A percentile compares a stretch with the other conserved stretches of the same genome.
These are phyloP conservation scores for Etheostoma spectabile DNA, from an alignment of 2,113 vertebrate species.

Conservation along the genomic window DNA sequence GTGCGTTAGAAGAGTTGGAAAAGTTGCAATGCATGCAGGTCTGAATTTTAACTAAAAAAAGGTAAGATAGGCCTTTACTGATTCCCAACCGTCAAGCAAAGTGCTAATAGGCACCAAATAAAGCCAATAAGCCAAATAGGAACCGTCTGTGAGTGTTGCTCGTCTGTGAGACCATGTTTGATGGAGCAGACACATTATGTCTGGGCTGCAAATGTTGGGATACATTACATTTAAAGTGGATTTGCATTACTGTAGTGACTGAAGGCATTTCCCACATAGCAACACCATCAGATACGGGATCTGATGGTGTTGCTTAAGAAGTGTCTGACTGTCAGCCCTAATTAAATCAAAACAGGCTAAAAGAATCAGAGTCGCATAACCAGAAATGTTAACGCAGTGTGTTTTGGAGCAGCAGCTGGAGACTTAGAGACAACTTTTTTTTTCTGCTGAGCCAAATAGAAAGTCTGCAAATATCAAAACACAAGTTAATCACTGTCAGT, in stretches of 20 bases:
- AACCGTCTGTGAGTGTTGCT: neutral
- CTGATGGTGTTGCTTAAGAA: neutral
- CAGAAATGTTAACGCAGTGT: neutral
- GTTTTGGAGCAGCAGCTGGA: neutral
- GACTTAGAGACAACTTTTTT: neutral
- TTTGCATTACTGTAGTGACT: slow-evolving; percentile 1
- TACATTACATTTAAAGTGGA: neutral
- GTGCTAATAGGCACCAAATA: neutral
- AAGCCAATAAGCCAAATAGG: neutral
- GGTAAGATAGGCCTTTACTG: neutral
- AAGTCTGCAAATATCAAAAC: neutral
- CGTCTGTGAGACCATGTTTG: neutral
- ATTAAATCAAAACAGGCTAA: neutral
- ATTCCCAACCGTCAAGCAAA: neutral
- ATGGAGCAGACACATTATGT: neutral
- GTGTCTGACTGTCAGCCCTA: neutral
- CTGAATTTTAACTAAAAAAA: neutral
- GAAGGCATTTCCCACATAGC: neutral
- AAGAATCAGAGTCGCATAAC: neutral
- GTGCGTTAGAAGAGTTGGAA: neutral
- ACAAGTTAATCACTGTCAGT: neutral
- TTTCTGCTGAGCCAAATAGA: neutral
- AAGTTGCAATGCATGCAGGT: neutral
- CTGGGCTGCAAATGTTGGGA: neutral
- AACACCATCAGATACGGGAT: neutral